Base-by-base conservation (phyloP, 2,888 invertebrate species). In the Agrenia bidenticulata region DNA sequence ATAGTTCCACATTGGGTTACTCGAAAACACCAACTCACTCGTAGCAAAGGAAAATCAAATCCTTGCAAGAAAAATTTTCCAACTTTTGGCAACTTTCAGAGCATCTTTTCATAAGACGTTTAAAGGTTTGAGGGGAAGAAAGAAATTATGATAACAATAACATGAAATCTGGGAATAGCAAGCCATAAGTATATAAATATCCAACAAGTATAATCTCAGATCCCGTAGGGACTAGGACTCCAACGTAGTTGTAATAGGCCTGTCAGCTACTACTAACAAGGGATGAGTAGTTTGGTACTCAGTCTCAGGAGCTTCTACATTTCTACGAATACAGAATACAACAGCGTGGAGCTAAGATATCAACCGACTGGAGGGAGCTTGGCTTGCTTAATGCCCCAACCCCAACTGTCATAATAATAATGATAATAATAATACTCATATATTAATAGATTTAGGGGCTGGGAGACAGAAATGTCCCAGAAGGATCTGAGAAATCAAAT, bases 81-180 rank as follows among this genome's bases (percentile, higher is more conserved):
- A n/a, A n/a, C 39, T 39, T 15, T 39, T 37, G 42, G 37, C 37
- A 15, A 15, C 17, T 53, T 27, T 27, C n/a, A 27, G 59, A 51
- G 27, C 59, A 60, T 60, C 63, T 42, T 41, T 41, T 37, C 39
- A 17, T 39, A 64, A 57, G 59, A n/a, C n/a, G n/a, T n/a, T n/a
- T n/a, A n/a, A n/a, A n/a, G n/a, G n/a, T 32, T 32, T 4, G 32
- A 32, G 32, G 11, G 32, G 32, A 32, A 55, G 63, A 56, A 55
- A 64, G 64, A 54, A 67, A 64, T 67, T 67, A 67, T 64, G 57
- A 64, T 61, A 58, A 67, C 64, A 67, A 67, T 67, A 61, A 64
- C 58, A 64, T 41, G 45, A 51, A 61, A 54, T 32, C 32, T 32
- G 5, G 32, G 32, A 32, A 32, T 7, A 32, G 32, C 32, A 32